Percentiles rank a stretch among this genome's conserved stretches.
These are phyloP conservation scores for Drosophila leontia DNA, from an alignment of 1,140 invertebrate species.

Conservation along the genomic window DNA sequence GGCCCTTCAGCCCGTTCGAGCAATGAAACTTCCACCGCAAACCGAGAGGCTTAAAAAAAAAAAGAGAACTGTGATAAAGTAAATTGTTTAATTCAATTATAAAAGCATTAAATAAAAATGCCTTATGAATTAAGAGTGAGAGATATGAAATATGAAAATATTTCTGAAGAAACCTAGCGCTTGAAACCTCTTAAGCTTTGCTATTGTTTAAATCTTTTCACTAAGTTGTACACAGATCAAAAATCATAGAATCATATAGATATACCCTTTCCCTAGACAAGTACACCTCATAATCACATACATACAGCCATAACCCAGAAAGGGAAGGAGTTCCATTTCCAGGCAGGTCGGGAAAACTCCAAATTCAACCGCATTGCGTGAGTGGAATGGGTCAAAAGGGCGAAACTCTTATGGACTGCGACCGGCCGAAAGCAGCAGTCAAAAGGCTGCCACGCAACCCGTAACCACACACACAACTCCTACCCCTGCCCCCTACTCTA, in stretches of 20 bases:
- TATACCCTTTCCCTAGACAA: background rate
- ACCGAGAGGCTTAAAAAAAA: background rate
- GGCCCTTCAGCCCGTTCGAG: background rate
- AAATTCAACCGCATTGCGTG: conserved; percentile 13
- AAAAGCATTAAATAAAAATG: background rate
- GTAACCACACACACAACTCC: background rate
- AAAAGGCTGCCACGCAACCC: conserved; percentile 24
- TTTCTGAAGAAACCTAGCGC: background rate
- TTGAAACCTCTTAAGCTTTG: too few relatives aligned
- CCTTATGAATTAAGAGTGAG: too few relatives aligned
- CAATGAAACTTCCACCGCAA: conserved; percentile 11
- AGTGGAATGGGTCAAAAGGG: background rate
- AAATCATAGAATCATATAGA: background rate
- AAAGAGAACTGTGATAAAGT: background rate
- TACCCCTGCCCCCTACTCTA: too few relatives aligned
- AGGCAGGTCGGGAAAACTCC: too few relatives aligned
- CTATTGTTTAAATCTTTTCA: too few relatives aligned
- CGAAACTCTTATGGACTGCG: conserved; percentile 25
- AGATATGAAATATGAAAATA: background rate
- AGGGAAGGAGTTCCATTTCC: background rate
- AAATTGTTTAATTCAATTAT: conserved; percentile 11
- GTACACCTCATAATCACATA: conserved; percentile 1
- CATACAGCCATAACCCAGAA: background rate
- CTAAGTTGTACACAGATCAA: too few relatives aligned
- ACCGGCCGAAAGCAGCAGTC: background rate